Conservation (phyloP, 2,113 vertebrate genomes). For the Formicarius rufipectus region DNA sequence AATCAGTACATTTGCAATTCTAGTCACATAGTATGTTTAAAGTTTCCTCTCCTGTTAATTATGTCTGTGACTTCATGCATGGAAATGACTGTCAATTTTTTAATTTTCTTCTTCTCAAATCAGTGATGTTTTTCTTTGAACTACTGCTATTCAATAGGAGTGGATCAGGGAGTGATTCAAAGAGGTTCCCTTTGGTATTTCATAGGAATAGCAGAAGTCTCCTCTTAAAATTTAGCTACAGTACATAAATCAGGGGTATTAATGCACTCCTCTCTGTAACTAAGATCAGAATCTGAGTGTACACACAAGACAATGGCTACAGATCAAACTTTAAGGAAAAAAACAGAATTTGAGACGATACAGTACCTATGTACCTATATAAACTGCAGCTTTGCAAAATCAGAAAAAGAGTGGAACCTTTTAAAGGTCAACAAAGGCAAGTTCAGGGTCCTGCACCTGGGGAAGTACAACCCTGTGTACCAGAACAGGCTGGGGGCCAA, state of each 20-base stretch:
- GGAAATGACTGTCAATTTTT: background rate
- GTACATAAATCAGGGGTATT: background rate
- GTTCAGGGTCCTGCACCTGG: too few relatives aligned
- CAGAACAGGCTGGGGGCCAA: background rate
- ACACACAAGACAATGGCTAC: background rate
- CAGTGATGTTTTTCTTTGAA: slow-evolving; percentile 7
- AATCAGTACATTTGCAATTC: background rate
- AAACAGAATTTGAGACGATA: background rate
- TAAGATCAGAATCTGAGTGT: background rate
- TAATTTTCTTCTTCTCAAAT: background rate
- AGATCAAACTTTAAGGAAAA: background rate
- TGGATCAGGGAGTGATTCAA: background rate
- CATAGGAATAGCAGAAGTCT: background rate
- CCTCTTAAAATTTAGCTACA: background rate
- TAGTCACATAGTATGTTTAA: slow-evolving; percentile 4
- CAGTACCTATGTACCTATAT: background rate
- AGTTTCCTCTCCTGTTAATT: slow-evolving; percentile 18
- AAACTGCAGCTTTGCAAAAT: background rate
- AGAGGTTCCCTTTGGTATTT: background rate
- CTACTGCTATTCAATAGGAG: background rate
- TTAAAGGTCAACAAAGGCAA: background rate
- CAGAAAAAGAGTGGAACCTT: background rate
- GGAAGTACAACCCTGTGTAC: background rate
- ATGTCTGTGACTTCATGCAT: background rate
- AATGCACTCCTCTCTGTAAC: background rate